Conservation (phyloP, 2,797 vertebrate species). For the Xenops minutus region DNA sequence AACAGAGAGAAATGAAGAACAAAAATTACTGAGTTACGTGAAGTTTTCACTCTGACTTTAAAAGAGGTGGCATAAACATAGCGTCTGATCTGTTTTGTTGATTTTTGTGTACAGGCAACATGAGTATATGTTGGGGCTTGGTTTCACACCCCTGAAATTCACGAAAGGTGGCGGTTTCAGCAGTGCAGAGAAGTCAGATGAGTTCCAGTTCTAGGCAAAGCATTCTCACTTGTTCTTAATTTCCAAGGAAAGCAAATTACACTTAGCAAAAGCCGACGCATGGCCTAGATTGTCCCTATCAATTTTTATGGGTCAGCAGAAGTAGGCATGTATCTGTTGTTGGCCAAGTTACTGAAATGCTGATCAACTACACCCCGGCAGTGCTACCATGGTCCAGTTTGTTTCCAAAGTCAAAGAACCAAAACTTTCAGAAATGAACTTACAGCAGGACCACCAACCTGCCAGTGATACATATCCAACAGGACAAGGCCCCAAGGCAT, state of each 20-base stretch:
- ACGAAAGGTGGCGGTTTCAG: accelerated
- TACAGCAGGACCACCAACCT: background rate
- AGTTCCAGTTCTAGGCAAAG: background rate
- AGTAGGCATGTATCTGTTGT: background rate
- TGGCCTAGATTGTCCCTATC: background rate
- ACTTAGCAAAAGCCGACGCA: background rate
- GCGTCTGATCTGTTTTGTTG: background rate
- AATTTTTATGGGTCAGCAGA: background rate
- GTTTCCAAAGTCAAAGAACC: background rate
- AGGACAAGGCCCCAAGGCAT: background rate
- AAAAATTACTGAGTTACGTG: background rate
- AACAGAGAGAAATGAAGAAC: background rate
- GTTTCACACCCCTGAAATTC: background rate
- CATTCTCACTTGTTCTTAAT: background rate
- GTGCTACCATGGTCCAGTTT: accelerated
- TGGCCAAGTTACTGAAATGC: background rate
- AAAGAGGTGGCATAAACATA: background rate
- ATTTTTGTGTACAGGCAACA: background rate
- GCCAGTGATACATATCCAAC: accelerated
- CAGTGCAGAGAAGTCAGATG: background rate
- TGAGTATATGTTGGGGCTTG: background rate
- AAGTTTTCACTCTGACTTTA: background rate
- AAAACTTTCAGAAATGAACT: background rate
- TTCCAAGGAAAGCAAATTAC: background rate
- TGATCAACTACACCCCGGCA: accelerated